Conservation (phyloP, 2,888 invertebrate species). For the Pachliopta kotzebuea region DNA sequence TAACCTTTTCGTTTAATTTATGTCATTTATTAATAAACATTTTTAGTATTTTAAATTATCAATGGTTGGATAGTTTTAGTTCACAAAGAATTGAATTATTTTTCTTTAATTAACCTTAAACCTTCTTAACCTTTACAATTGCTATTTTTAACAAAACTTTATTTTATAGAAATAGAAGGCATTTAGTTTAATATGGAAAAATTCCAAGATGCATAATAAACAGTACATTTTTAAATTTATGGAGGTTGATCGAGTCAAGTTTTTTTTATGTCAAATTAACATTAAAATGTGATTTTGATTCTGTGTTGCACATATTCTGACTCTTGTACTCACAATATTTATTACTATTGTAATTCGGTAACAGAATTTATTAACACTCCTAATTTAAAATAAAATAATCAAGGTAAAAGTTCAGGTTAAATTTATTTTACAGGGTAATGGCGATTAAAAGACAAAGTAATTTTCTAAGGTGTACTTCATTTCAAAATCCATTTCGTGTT, state of each 20-base stretch:
- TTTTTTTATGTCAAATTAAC: constrained; percentile 4
- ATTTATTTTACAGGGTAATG: neutral
- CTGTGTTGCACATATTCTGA: neutral
- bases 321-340: neutral
- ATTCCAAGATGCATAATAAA: constrained; percentile 5
- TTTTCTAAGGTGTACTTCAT: constrained; percentile 23
- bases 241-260: constrained; percentile 1
- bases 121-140: too few species aligned
- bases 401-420: too few species aligned
- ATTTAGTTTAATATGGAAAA: neutral
- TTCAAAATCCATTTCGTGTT: constrained; percentile 17
- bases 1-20: too few species aligned
- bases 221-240: neutral
- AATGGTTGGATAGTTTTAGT: too few species aligned
- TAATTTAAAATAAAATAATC: too few species aligned
- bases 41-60: too few species aligned
- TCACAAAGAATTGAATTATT: too few species aligned
- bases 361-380: neutral
- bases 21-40: too few species aligned
- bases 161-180: neutral
- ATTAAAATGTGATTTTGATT: constrained; percentile 12
- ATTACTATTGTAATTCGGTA: neutral
- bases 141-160: neutral
- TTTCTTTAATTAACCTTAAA: too few species aligned
- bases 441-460: constrained; percentile 6